Conservation (phyloP, 2,797 vertebrate genomes). For the Microcaecilia unicolor region DNA sequence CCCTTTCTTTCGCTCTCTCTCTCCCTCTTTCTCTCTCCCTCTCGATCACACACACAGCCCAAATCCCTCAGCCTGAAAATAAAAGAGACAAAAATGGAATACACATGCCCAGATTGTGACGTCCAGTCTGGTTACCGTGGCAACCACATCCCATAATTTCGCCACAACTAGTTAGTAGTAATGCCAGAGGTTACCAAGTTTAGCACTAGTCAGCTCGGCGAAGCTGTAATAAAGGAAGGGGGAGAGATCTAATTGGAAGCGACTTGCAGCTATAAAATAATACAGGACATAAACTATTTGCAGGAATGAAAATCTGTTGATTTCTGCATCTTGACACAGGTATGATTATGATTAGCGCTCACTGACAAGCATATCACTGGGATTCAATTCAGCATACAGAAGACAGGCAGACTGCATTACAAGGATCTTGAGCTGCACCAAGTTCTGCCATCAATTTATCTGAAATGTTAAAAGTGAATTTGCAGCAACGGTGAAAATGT, state of each 20-base stretch:
- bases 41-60: constrained; percentile 43
- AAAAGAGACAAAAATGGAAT: constrained; percentile 72
- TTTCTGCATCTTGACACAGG: neutral
- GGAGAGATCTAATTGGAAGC: neutral
- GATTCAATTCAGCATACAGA: no score
- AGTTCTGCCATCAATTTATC: no score
- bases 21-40: constrained; percentile 38
- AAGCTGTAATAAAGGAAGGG: neutral
- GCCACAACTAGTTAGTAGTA: constrained; percentile 69
- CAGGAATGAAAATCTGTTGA: neutral
- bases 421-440: no score
- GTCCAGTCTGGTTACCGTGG: constrained; percentile 93
- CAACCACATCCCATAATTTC: constrained; percentile 91
- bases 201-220: constrained; percentile 23
- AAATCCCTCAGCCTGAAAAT: constrained; percentile 75
- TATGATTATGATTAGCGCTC: neutral
- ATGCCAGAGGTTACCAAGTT: constrained; percentile 30
- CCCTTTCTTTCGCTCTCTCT: constrained; percentile 8
- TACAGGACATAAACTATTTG: neutral
- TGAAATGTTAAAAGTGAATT: no score
- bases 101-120: constrained; percentile 93
- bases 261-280: no score
- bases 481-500: no score
- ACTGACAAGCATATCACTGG: no score
- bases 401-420: no score